Percentiles rank a stretch among this genome's conserved stretches.
Evolutionary conservation across 2,888 invertebrate genomes (phyloP).

Genomic region (Sarcophaga rosellei): DNA sequence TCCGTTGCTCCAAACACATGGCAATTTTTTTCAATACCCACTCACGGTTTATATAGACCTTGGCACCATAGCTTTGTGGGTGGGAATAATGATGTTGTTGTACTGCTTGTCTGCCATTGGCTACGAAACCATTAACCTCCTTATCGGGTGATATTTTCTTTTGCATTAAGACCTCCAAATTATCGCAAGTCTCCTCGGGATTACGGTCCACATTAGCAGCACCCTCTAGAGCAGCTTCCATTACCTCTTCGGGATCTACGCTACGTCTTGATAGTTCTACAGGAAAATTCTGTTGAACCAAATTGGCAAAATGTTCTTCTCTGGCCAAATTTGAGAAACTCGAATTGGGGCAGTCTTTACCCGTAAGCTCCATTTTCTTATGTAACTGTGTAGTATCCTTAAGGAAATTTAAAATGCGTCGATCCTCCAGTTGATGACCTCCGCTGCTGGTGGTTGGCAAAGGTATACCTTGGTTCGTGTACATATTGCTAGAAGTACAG

Average conservation of each 20-base stretch:
- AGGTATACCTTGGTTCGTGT: constrained; percentile 70
- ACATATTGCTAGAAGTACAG: constrained; percentile 75
- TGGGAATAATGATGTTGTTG: constrained; percentile 28
- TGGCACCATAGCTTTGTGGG: constrained; percentile 59
- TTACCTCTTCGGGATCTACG: constrained; percentile 71
- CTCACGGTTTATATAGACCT: constrained; percentile 85
- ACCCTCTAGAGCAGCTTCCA: constrained; percentile 68
- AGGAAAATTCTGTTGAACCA: constrained; percentile 81
- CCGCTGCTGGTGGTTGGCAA: constrained; percentile 56
- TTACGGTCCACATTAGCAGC: constrained; percentile 54
- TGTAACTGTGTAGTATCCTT: constrained; percentile 81
- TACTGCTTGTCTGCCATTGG: constrained; percentile 37
- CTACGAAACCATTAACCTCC: constrained; percentile 77
- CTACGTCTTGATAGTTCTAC: constrained; percentile 73
- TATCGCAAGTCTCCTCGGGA: constrained; percentile 76
- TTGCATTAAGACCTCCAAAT: constrained; percentile 79
- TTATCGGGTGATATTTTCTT: constrained; percentile 80
- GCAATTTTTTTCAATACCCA: constrained; percentile 98
- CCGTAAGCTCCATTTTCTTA: constrained; percentile 80
- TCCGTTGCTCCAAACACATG: constrained; percentile 94
- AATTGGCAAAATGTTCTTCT: constrained; percentile 81
- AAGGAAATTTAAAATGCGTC: constrained; percentile 80
- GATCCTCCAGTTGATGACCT: constrained; percentile 79
- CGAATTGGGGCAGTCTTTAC: constrained; percentile 80
- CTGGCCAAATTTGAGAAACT: constrained; percentile 81